phyloP scores from a whole-genome alignment of 2,113 vertebrate species.

The Bubo scandiacus region DNA sequence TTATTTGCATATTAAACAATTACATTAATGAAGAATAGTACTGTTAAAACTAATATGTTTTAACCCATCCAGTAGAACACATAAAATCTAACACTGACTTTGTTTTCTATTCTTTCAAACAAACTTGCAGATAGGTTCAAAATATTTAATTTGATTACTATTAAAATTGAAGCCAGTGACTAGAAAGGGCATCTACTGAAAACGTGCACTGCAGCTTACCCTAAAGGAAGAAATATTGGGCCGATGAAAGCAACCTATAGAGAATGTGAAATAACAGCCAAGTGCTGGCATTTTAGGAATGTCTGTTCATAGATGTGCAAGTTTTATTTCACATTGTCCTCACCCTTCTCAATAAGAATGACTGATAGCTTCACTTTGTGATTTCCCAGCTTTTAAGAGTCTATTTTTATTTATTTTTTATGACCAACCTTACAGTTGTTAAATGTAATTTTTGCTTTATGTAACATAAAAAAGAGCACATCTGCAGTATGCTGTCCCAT shows the following conservation, averaged over 20 bases:
- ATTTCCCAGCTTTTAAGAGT: conserved; percentile 71
- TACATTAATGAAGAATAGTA: not conserved
- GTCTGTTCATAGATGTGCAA: conserved; percentile 47
- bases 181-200: not conserved
- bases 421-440: conserved; percentile 68
- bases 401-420: conserved; percentile 79
- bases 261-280: conserved; percentile 8
- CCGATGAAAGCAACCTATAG: not conserved
- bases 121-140: not conserved
- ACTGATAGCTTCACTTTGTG: conserved; percentile 62
- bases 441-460: conserved; percentile 76
- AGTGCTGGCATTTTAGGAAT: conserved; percentile 34
- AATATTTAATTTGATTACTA: conserved; percentile 13
- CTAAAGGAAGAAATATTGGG: conserved; percentile 39
- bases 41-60: not conserved
- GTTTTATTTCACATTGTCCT: conserved; percentile 71
- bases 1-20: not conserved
- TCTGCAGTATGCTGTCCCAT: conserved; percentile 50
- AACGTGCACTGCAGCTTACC: not conserved
- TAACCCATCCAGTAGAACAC: not conserved
- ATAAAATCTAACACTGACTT: not conserved
- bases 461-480: conserved; percentile 64
- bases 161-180: not conserved
- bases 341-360: conserved; percentile 63
- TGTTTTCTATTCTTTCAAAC: not conserved